Base-by-base conservation (phyloP, 2,888 invertebrate species). In the Chloroclysta siterata region DNA sequence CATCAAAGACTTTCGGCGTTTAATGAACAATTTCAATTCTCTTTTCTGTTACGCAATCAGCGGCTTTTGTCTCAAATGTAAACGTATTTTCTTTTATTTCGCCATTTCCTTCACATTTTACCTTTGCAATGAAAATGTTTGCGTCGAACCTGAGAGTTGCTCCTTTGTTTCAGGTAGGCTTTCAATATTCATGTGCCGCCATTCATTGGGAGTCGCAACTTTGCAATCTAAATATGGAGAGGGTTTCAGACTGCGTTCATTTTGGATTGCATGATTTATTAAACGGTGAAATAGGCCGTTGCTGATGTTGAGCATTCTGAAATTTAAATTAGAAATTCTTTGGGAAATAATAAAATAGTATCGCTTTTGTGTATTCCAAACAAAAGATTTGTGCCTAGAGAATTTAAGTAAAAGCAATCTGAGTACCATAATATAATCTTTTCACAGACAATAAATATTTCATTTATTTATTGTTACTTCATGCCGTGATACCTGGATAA, bases 161-260 rank as follows among this genome's bases (percentile, higher is more conserved):
- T 29, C 59, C 28, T 66, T 68, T 65, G 65, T 63, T 60, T 53
- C 61, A 64, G 58, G 57, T 52, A 60, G 7, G 33, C 47, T 66
- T n/a, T 66, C 57, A 63, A 64, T 66, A 69, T 69, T 69, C 66
- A 69, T 69, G 69, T 60, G 53, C 29, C 22, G 36, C 17, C 41
- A 36, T 58, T 58, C 60, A 61, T 61, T 61, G 29, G 47, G 59
- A 62, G 36, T 66, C 53, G 48, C 50, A 53, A 67, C 66, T 63
- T 66, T 47, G 54, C 53, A 44, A 52, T 63, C 56, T 66, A 62
- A 69, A 64, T 64, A 64, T 60, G 54, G 50, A 58, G 51, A 55
- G 60, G 46, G 62, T 57, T 65, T 54, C 41, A 46, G 46, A 44
- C 50, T 50, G 28, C 59, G 52, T 61, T 60, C 17, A 69, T 54